phyloP scores from a whole-genome alignment of 2,797 vertebrate genomes.

The Premnoplex brunnescens region DNA sequence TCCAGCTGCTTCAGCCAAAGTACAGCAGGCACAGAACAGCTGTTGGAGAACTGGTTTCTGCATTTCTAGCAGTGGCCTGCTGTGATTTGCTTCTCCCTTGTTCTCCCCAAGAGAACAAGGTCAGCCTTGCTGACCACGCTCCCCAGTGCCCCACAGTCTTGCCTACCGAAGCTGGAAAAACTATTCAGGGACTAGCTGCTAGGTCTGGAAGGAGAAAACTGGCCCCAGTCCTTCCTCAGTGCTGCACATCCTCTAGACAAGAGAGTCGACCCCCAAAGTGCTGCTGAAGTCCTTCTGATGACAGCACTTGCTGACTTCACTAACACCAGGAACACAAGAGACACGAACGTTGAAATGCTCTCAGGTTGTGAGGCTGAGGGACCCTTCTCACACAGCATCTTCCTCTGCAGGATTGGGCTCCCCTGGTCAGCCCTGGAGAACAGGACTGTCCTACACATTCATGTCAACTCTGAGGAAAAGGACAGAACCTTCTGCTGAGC shows the following conservation, averaged over 20 bases:
- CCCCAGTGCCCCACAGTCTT: neutral
- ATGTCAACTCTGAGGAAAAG: neutral
- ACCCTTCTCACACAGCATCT: neutral
- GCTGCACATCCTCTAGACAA: neutral
- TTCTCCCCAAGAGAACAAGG: neutral
- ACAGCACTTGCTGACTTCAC: neutral
- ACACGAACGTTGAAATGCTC: accelerated
- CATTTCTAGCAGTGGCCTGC: neutral
- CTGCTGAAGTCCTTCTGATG: neutral
- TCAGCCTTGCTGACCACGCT: neutral
- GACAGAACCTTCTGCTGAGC: neutral
- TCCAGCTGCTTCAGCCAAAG: neutral
- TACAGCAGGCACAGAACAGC: neutral
- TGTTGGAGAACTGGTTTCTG: neutral
- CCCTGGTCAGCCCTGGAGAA: neutral
- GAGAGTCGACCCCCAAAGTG: neutral
- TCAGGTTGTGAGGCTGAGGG: neutral
- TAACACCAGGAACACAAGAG: neutral
- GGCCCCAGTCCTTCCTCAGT: neutral
- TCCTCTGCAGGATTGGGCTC: neutral
- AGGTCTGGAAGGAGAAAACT: neutral
- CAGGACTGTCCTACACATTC: accelerated
- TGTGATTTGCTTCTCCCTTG: neutral
- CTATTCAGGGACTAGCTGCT: neutral
- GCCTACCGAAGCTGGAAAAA: neutral